These are phyloP conservation scores for Zeugodacus cucurbitae DNA, from an alignment of 1,140 invertebrate species.

Conservation along the genomic window DNA sequence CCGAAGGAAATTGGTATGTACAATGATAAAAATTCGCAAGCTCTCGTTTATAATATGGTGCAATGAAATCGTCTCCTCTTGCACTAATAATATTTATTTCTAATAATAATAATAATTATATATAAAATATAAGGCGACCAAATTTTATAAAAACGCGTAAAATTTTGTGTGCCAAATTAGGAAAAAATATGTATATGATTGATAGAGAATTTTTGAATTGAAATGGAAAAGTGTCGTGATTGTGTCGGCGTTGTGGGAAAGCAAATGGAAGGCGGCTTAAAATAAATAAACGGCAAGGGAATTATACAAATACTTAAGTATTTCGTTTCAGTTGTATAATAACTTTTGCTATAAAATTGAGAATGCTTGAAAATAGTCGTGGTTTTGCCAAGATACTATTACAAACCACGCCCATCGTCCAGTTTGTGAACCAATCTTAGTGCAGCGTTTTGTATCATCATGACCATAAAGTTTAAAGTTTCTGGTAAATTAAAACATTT, in stretches of 20 bases:
- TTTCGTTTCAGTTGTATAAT: too few relatives aligned
- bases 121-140: conserved; percentile 24
- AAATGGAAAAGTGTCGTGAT: background rate
- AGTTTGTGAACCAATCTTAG: too few relatives aligned
- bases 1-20: background rate
- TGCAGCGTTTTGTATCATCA: too few relatives aligned
- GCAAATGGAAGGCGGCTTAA: background rate
- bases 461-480: too few relatives aligned
- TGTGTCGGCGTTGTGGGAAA: background rate
- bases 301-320: background rate
- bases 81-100: background rate
- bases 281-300: background rate
- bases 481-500: too few relatives aligned
- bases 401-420: too few relatives aligned
- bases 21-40: background rate
- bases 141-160: conserved; percentile 38
- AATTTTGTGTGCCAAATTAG: conserved; percentile 36
- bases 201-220: background rate
- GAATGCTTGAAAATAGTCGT: too few relatives aligned
- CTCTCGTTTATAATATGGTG: background rate
- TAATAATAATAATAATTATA: conserved; percentile 1
- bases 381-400: too few relatives aligned
- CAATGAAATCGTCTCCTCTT: background rate
- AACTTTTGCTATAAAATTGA: too few relatives aligned
- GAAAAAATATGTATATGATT: conserved; percentile 2